These are phyloP conservation scores for Drosophila azteca DNA, from an alignment of 1,140 invertebrate species.

Conservation along the genomic window DNA sequence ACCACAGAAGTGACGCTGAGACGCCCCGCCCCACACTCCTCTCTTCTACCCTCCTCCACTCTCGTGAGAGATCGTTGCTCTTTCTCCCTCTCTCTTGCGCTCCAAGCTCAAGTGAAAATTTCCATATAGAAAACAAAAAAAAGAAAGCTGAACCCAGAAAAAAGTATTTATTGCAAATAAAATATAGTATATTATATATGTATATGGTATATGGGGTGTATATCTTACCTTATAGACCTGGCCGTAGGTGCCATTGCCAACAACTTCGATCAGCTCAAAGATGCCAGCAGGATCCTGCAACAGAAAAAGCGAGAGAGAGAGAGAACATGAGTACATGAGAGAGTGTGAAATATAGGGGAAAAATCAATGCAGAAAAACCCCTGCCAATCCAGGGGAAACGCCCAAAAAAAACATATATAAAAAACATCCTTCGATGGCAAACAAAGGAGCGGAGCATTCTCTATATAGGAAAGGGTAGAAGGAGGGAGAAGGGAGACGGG, in stretches of 20 bases:
- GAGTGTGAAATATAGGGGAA: constrained; percentile 11
- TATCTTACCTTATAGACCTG: constrained; percentile 98
- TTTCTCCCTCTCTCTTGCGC: constrained; percentile 1
- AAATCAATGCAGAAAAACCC: constrained; percentile 27
- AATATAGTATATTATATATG: constrained; percentile 1
- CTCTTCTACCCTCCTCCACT: background rate
- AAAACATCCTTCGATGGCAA: constrained; percentile 24
- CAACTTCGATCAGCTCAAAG: constrained; percentile 99
- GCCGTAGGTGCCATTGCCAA: constrained; percentile 99
- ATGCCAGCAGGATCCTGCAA: constrained; percentile 99
- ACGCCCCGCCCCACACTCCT: no score
- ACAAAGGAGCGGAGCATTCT: constrained; percentile 31
- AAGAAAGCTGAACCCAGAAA: constrained; percentile 31
- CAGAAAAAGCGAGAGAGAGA: constrained; percentile 62
- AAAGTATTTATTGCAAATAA: constrained; percentile 12
- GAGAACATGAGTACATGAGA: constrained; percentile 47
- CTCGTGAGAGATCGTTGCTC: constrained; percentile 45
- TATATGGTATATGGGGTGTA: background rate
- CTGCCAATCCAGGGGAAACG: constrained; percentile 30
- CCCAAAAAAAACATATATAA: constrained; percentile 14
- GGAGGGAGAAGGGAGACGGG: no score
- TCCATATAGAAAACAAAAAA: constrained; percentile 14
- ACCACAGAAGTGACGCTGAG: constrained; percentile 41
- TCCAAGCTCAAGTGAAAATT: constrained; percentile 24
- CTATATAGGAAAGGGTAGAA: background rate